Evolutionary conservation across 2,888 invertebrate genomes (phyloP), one percentile per base, ranked within the genome.

Genomic region (Malthinus seriepunctatus): DNA sequence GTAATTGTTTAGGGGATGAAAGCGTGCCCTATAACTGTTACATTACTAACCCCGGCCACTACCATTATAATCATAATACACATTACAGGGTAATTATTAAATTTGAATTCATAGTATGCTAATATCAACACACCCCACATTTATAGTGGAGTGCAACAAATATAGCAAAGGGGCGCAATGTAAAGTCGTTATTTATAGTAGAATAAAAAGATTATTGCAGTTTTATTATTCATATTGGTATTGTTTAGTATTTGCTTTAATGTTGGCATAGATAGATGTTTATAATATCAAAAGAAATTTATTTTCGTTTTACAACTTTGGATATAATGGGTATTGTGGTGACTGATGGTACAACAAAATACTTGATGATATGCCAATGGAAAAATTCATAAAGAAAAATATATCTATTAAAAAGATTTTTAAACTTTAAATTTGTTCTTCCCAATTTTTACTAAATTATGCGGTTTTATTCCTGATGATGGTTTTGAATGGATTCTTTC

Each of bases 81-180:
- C 65, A 75, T 76, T 76, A 76, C 73, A 71, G 72, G 73, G 73
- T 76, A 76, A 76, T 76, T 76, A 76, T 75, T 72, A 73, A 75
- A 75, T 74, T 71, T 68, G 69, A 66, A 72, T 72, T 71, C 69
- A 68, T 63, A 63, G 64, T 68, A 68, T 72, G 73, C 71, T 71
- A 72, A 73, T 72, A 64, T 59, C 60, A 47, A 50, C 68, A 69
- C 70, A 71, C 69, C 70, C 69, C 70, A 57, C 57, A 60, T 57
- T 54, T 45, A 51, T 56, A 47, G 55, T 61, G 58, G 39, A 58
- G 62, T 63, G 54, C 57, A 56, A 55, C 57, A 60, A 51, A 62
- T 51, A 56, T 7, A 52, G 56, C 49, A 62, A 38, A 52, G 54
- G 53, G 61, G 53, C 47, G 38, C 54, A 34, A 15, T 37, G 33